Percentiles rank a stretch among this genome's conserved stretches.
Conservation (phyloP, 2,888 invertebrate species). For the Hymenopus coronatus region DNA sequence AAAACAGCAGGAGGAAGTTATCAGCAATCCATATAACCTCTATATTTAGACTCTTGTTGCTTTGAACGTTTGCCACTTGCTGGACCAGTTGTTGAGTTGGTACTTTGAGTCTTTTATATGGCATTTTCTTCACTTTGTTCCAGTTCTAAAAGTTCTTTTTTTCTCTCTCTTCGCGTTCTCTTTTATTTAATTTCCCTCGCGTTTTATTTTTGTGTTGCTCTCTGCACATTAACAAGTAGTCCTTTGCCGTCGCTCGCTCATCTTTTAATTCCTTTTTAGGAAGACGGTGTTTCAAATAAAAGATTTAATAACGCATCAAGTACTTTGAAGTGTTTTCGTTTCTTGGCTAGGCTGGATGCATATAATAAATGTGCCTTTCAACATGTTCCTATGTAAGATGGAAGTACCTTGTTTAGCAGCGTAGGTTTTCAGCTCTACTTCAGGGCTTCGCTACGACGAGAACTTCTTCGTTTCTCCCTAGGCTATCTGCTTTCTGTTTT, state of each 20-base stretch:
- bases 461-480: too few species aligned
- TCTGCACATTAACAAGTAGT: neutral
- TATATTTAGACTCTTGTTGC: too few species aligned
- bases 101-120: neutral
- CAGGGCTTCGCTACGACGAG: too few species aligned
- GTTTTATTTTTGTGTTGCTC: neutral
- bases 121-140: too few species aligned
- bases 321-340: neutral
- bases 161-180: neutral
- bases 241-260: neutral
- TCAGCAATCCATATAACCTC: too few species aligned
- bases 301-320: neutral
- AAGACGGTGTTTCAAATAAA: neutral
- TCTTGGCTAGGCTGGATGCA: neutral
- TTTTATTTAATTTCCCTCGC: neutral
- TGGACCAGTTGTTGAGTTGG: too few species aligned
- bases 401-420: too few species aligned
- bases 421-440: too few species aligned
- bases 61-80: neutral
- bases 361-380: neutral
- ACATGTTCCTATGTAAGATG: neutral
- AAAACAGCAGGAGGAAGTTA: too few species aligned
- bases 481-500: too few species aligned
- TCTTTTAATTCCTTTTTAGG: neutral
- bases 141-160: too few species aligned